These are phyloP conservation scores for Phallusia fumigata DNA, from an alignment of 23 tunicate genomes.

Conservation along the genomic window DNA sequence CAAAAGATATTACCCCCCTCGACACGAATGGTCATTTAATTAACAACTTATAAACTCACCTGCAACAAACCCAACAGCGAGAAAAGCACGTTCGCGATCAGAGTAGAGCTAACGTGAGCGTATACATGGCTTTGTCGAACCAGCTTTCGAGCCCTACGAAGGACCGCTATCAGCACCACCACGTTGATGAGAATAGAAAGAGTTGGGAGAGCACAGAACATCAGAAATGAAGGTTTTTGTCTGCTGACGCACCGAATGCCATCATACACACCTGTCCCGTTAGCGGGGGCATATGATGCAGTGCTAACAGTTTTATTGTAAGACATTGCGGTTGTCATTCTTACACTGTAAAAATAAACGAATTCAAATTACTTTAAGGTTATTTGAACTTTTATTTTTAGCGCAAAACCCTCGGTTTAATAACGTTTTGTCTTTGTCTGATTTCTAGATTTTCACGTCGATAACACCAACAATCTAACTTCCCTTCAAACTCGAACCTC, in stretches of 20 bases:
- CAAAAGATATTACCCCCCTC: too few relatives aligned
- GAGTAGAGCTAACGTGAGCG: conserved; percentile 78
- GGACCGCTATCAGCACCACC: conserved; percentile 60
- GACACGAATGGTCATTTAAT: too few relatives aligned
- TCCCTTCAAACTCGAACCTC: too few relatives aligned
- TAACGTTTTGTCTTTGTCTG: too few relatives aligned
- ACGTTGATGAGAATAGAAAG: conserved; percentile 66
- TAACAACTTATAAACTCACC: conserved; percentile 19
- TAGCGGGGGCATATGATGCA: background rate
- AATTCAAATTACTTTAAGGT: too few relatives aligned
- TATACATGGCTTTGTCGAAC: conserved; percentile 86
- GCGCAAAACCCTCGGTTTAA: too few relatives aligned
- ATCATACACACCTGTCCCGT: background rate
- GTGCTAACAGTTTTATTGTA: background rate
- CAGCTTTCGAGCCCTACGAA: conserved; percentile 46
- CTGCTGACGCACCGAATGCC: conserved; percentile 50
- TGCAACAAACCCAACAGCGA: conserved; percentile 72
- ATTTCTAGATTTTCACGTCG: too few relatives aligned
- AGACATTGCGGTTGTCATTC: background rate
- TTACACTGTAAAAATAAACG: too few relatives aligned
- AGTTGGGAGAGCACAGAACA: conserved; percentile 53
- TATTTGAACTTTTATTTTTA: too few relatives aligned
- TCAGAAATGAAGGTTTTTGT: conserved; percentile 59
- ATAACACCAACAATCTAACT: too few relatives aligned
- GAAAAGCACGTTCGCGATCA: conserved; percentile 74